Conservation (phyloP, 2,113 vertebrate species). For the Rana temporaria region DNA sequence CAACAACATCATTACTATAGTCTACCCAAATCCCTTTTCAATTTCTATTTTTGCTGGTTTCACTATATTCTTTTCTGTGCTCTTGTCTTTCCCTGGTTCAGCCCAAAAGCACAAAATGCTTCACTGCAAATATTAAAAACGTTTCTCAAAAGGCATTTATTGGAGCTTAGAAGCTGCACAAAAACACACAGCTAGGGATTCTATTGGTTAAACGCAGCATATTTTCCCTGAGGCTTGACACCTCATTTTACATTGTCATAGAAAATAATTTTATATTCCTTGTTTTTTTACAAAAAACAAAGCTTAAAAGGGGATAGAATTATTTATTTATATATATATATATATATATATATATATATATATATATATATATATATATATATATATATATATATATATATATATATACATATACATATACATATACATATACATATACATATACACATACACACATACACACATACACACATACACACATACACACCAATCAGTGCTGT, state of each 20-base stretch:
- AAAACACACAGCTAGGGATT: slow-evolving; percentile 1
- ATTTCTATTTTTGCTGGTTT: slow-evolving; percentile 42
- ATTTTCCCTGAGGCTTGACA: slow-evolving; percentile 8
- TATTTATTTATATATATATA: too few species aligned
- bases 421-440: too few species aligned
- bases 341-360: too few species aligned
- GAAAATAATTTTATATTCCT: neutral
- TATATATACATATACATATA: too few species aligned
- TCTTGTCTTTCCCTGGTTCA: neutral
- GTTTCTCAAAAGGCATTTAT: slow-evolving; percentile 41
- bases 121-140: slow-evolving; percentile 40
- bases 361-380: too few species aligned
- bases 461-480: too few species aligned
- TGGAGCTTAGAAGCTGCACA: slow-evolving; percentile 30
- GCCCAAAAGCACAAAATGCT: neutral
- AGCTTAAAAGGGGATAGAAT: neutral
- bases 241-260: slow-evolving; percentile 33
- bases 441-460: too few species aligned
- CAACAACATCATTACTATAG: slow-evolving; percentile 27
- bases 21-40: slow-evolving; percentile 43
- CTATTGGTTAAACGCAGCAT: slow-evolving; percentile 26
- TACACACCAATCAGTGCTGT: too few species aligned
- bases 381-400: too few species aligned
- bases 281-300: neutral
- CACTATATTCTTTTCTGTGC: slow-evolving; percentile 4